Conservation (phyloP, 2,888 invertebrate species). For the Caenorhabditis panamensis region DNA sequence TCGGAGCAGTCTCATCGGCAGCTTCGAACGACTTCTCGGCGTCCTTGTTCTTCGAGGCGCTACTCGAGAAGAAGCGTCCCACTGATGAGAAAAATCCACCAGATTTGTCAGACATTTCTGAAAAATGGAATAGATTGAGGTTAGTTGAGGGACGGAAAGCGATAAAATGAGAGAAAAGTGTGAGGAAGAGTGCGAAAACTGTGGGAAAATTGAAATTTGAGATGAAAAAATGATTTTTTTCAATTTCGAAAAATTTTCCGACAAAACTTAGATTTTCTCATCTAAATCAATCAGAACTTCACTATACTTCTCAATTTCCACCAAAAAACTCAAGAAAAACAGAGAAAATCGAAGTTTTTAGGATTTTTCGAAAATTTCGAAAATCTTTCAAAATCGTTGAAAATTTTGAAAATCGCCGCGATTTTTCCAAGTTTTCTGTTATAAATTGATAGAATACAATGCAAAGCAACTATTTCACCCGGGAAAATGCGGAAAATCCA, state of each 20-base stretch:
- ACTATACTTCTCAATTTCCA: too few species aligned
- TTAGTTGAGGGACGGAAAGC: too few species aligned
- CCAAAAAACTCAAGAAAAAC: not conserved
- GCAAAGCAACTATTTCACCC: too few species aligned
- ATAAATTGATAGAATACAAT: too few species aligned
- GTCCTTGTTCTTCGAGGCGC: conserved; percentile 14
- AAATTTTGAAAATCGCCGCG: not conserved
- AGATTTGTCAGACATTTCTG: conserved; percentile 62
- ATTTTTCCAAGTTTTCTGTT: not conserved
- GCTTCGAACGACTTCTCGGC: conserved; percentile 10
- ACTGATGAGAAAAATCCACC: conserved; percentile 59
- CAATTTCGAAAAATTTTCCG: not conserved
- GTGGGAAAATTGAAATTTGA: too few species aligned
- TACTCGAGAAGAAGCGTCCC: conserved; percentile 58
- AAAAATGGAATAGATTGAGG: not conserved
- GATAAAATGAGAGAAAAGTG: conserved; percentile 1
- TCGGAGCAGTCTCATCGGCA: not conserved
- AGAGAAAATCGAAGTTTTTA: not conserved
- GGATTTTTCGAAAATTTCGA: not conserved
- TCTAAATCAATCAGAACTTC: too few species aligned
- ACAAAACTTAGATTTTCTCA: too few species aligned
- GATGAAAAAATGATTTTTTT: too few species aligned
- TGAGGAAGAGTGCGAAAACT: not conserved
- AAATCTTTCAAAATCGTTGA: conserved; percentile 10
- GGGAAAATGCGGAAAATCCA: not conserved